Percentiles rank a stretch among this genome's conserved stretches.
Conservation (phyloP, 2,113 vertebrate species). For the Thunnus maccoyii region DNA sequence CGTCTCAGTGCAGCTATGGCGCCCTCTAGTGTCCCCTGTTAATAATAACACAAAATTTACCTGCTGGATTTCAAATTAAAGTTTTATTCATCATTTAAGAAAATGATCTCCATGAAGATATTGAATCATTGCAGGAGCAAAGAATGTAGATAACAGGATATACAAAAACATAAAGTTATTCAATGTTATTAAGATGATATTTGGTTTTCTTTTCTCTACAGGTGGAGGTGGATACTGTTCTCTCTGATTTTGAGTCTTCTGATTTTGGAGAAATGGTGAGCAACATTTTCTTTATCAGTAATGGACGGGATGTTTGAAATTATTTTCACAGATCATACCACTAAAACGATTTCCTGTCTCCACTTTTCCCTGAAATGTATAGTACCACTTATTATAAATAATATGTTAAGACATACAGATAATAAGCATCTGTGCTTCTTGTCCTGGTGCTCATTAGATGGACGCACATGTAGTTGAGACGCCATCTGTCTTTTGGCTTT, state of each 20-base stretch:
- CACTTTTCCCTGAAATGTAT: not conserved
- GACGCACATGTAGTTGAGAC: not conserved
- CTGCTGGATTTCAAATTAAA: not conserved
- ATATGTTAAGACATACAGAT: too few relatives aligned
- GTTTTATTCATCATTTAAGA: not conserved
- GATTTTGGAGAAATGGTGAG: slow-evolving; percentile 98
- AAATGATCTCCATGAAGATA: not conserved
- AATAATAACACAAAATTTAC: not conserved
- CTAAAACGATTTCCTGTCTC: too few relatives aligned
- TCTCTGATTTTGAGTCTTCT: slow-evolving; percentile 95
- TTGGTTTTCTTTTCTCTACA: slow-evolving; percentile 74
- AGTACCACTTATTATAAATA: too few relatives aligned
- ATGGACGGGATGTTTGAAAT: too few relatives aligned
- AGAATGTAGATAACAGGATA: not conserved
- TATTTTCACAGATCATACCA: too few relatives aligned
- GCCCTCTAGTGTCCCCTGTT: slow-evolving; percentile 56
- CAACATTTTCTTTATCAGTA: not conserved
- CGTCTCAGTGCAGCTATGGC: not conserved
- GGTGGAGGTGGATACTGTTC: slow-evolving; percentile 92
- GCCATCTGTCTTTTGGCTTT: not conserved
- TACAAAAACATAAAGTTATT: not conserved
- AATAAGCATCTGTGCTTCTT: not conserved
- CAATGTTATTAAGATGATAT: not conserved
- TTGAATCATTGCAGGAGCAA: not conserved
- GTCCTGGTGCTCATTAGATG: not conserved